phyloP scores from a whole-genome alignment of 2,888 invertebrate species.

The Hybos culiciformis region DNA sequence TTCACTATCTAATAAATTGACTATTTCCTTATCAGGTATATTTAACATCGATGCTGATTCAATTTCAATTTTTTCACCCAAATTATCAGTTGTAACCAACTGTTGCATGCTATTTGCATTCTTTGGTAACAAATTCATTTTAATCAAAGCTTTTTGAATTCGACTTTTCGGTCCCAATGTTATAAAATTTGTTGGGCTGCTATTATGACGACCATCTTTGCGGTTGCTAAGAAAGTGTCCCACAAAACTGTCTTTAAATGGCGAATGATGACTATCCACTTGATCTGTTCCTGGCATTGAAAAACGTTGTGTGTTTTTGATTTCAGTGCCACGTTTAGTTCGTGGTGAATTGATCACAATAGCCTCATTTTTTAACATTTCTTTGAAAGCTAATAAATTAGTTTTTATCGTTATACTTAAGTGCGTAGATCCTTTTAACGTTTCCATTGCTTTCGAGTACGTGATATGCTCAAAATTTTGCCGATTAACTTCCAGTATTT shows the following conservation, averaged over 20 bases:
- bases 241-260: conserved; percentile 37
- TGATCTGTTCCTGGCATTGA: conserved; percentile 38
- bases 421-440: conserved; percentile 87
- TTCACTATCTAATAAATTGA: conserved; percentile 15
- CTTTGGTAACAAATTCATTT: conserved; percentile 69
- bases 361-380: conserved; percentile 53
- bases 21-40: too few relatives aligned
- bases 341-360: conserved; percentile 70
- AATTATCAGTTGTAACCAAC: conserved; percentile 36
- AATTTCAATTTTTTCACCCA: too few relatives aligned
- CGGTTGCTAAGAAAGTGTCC: conserved; percentile 20
- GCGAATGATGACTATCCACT: conserved; percentile 36
- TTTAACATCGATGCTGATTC: too few relatives aligned
- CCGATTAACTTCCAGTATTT: conserved; percentile 95
- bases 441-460: conserved; percentile 81
- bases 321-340: conserved; percentile 23
- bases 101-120: conserved; percentile 37
- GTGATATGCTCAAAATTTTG: conserved; percentile 91
- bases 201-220: conserved; percentile 12
- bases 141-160: conserved; percentile 71
- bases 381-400: conserved; percentile 77
- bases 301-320: conserved; percentile 28
- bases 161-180: conserved; percentile 53
- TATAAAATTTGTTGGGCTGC: conserved; percentile 33
- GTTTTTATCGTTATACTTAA: conserved; percentile 93